A percentile compares a stretch with the other conserved stretches of the same genome.
Conservation (phyloP, 2,113 vertebrate species). For the Oryctolagus cuniculus region mOryCun1.1 NC_091445.1:71237501-71238000, state of each 20-base stretch:
- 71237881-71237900: not conserved
- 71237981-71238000: not conserved
- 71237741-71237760: not conserved
- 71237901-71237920: not conserved
- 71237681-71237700: not conserved
- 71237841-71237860: not conserved
- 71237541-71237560: not conserved
- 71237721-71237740: not conserved
- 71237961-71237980: not conserved
- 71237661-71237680: not conserved
- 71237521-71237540: not conserved
- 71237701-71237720: not conserved
- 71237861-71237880: not conserved
- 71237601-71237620: not conserved
- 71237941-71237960: not conserved
- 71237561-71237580: not conserved
- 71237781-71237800: not conserved
- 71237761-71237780: not conserved
- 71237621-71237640: slow-evolving; percentile 22
- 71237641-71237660: not conserved
- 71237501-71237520: slow-evolving; percentile 1
- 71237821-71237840: not conserved
- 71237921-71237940: slow-evolving; percentile 6
- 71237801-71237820: not conserved
- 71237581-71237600: slow-evolving; percentile 3